These are phyloP conservation scores for Sapayoa aenigma DNA, from an alignment of 2,113 vertebrate species.

Conservation along the genomic window DNA sequence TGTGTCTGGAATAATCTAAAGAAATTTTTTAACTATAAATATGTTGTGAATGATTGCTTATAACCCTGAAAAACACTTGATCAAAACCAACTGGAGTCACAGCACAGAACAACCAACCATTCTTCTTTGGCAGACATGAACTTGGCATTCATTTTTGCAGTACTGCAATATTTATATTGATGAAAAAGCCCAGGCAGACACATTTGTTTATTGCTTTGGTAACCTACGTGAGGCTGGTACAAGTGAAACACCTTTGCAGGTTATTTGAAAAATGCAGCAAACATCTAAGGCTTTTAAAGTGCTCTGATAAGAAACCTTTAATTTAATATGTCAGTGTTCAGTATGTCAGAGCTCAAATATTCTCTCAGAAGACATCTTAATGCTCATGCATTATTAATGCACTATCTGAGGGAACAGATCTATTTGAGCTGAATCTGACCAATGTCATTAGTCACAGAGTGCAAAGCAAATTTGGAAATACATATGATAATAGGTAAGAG, in stretches of 20 bases:
- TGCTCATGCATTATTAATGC: constrained; percentile 69
- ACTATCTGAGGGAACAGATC: constrained; percentile 52
- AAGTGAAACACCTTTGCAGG: constrained; percentile 7
- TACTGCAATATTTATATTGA: not conserved
- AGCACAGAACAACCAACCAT: not conserved
- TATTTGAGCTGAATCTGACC: constrained; percentile 55
- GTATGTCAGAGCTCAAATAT: constrained; percentile 72
- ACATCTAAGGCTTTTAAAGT: constrained; percentile 46
- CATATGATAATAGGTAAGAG: not conserved
- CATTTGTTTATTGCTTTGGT: constrained; percentile 28
- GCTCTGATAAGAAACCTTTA: constrained; percentile 62
- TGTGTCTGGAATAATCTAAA: not conserved
- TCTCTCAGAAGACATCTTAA: constrained; percentile 67
- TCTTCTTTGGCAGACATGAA: not conserved
- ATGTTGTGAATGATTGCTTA: not conserved
- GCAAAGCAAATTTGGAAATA: not conserved
- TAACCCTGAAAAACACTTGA: not conserved
- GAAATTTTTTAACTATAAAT: not conserved
- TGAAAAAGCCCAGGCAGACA: constrained; percentile 14
- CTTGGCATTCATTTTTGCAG: not conserved
- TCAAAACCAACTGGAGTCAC: not conserved
- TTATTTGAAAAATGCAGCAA: constrained; percentile 29
- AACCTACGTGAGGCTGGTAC: constrained; percentile 19
- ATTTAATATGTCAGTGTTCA: constrained; percentile 69
- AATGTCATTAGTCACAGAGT: constrained; percentile 45